Conservation (phyloP, 2,797 vertebrate species). For the Tokudaia tokunoshimensis region DNA sequence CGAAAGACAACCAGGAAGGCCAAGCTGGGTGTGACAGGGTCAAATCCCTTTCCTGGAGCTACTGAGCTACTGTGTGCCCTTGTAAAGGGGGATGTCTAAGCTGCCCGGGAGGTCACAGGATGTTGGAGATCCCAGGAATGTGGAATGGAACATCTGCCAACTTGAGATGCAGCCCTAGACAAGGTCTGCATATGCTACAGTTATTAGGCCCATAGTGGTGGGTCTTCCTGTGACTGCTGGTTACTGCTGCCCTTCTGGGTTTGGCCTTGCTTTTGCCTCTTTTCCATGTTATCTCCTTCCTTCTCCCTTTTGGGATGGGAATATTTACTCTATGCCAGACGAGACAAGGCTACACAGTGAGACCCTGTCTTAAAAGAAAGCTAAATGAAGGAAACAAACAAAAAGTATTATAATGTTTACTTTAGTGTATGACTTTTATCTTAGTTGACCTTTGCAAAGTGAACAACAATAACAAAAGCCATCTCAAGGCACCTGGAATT, state of each 20-base stretch:
- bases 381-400: background rate
- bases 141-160: background rate
- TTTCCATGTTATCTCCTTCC: background rate
- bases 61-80: background rate
- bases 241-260: background rate
- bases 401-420: background rate
- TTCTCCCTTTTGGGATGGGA: background rate
- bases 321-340: background rate
- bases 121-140: background rate
- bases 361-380: background rate
- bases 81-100: background rate
- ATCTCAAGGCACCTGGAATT: background rate
- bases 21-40: background rate
- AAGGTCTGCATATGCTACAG: background rate
- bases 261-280: background rate
- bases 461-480: background rate
- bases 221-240: background rate
- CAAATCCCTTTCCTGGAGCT: background rate
- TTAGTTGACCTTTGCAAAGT: background rate
- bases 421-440: background rate
- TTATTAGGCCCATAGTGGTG: background rate
- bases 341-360: background rate
- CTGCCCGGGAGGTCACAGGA: background rate
- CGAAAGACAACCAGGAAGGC: background rate
- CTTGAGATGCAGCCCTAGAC: background rate